Evolutionary conservation across 2,113 vertebrate genomes (phyloP).

Genomic region (Pangasianodon gigas): DNA sequence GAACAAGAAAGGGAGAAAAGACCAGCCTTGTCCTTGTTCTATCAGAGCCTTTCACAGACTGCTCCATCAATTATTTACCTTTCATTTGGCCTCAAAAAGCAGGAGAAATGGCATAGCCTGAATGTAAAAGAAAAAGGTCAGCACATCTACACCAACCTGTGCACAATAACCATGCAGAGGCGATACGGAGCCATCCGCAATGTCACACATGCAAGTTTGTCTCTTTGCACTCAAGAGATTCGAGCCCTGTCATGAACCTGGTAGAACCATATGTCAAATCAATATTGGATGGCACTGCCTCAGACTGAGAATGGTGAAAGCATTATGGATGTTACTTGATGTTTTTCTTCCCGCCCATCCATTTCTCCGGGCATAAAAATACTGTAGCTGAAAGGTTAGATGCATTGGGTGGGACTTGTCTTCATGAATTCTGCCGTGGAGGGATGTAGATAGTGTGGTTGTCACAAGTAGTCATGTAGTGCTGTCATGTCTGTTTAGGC

Average conservation of each 20-base stretch:
- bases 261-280: conserved; percentile 39
- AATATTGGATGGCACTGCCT: conserved; percentile 4
- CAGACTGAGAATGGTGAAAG: not conserved
- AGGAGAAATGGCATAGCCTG: conserved; percentile 69
- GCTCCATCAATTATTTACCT: conserved; percentile 54
- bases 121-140: conserved; percentile 70
- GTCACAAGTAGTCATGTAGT: not conserved
- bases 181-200: conserved; percentile 20
- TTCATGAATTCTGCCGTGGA: not conserved
- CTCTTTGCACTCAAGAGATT: not conserved
- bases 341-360: not conserved
- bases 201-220: conserved; percentile 35
- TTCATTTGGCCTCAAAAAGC: conserved; percentile 47
- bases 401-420: not conserved
- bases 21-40: conserved; percentile 34
- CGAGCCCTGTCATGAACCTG: conserved; percentile 1
- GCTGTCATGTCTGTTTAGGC: conserved; percentile 1
- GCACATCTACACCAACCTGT: conserved; percentile 31
- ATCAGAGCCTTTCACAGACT: conserved; percentile 35
- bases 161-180: conserved; percentile 55
- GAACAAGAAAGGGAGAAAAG: not conserved
- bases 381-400: conserved; percentile 13
- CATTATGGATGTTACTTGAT: not conserved
- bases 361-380: not conserved
- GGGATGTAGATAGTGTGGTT: conserved; percentile 20